Evolutionary conservation across 2,797 vertebrate genomes (phyloP), one percentile per base, ranked within the genome.

Genomic region (Phataginus tricuspis): DNA sequence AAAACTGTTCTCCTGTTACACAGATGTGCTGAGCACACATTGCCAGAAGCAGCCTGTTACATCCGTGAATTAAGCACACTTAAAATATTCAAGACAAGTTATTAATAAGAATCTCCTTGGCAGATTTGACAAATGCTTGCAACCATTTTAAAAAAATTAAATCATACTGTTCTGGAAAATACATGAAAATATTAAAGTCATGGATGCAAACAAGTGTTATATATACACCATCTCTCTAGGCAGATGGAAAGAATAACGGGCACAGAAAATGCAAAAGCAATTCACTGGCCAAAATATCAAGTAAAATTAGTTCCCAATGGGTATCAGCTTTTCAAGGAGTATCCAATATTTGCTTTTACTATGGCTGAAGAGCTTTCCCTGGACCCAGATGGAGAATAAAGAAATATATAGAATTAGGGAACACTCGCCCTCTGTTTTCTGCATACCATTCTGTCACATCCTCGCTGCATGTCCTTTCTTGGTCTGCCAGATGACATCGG

Each of bases 91-190:
- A 77, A 96, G 75, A 74, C 71, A 16, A 21, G 51, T 69, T 64
- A 29, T 90, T 82, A 37, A 42, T 34, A 93, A 96, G 64, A 0
- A 0, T 79, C 66, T 91, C 87, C 91, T 59, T 94, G 89, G 64
- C 84, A 97, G 74, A 96, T 96, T 90, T 95, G 97, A 98, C 97
- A 98, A 97, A 98, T 94, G 96, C 75, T 88, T 84, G 69, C 42
- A 91, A 85, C 92, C 37, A 95, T 71, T 96, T 88, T 85, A 51
- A 16, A 69, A 66, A 86, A 87, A 75, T 80, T 37, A 94, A 63
- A 69, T 97, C 87, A 13, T 57, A 78, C 93, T 94, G 94, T 49
- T 95, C 71, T 97, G 97, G 95, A 19, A 75, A 85, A 78, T 93
- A 95, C 85, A 57, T 91, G 92, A 97, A 88, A 37, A 88, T 89